phyloP scores from a whole-genome alignment of 2,888 invertebrate species.

The Apotomis betuletana region DNA sequence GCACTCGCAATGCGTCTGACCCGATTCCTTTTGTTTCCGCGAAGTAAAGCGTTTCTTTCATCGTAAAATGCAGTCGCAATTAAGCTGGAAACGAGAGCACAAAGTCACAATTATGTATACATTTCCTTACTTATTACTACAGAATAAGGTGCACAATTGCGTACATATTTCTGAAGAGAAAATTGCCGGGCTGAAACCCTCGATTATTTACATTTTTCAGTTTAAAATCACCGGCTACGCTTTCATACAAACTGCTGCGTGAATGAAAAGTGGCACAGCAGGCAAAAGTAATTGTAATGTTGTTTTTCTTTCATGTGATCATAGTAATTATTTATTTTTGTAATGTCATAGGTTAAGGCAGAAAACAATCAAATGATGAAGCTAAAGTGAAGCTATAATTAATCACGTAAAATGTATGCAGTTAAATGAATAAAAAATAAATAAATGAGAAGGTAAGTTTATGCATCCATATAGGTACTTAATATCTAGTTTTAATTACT shows the following conservation, averaged over 20 bases:
- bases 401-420: too few species aligned
- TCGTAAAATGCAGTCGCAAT: conserved; percentile 21
- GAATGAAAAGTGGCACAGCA: background rate
- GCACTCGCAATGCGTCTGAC: background rate
- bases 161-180: background rate
- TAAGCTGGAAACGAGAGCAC: background rate
- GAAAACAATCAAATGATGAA: too few species aligned
- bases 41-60: conserved; percentile 11
- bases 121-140: background rate
- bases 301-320: background rate
- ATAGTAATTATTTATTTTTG: background rate
- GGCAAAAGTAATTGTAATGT: background rate
- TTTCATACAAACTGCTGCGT: background rate
- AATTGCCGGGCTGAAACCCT: background rate
- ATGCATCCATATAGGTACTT: too few species aligned
- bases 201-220: background rate
- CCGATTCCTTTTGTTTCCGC: conserved; percentile 7
- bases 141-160: background rate
- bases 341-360: too few species aligned
- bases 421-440: too few species aligned
- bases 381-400: too few species aligned
- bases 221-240: background rate
- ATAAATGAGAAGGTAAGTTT: too few species aligned
- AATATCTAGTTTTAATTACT: too few species aligned
- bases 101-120: background rate